Conservation (phyloP, 1,140 invertebrate genomes). For the Papilio polytes region DNA sequence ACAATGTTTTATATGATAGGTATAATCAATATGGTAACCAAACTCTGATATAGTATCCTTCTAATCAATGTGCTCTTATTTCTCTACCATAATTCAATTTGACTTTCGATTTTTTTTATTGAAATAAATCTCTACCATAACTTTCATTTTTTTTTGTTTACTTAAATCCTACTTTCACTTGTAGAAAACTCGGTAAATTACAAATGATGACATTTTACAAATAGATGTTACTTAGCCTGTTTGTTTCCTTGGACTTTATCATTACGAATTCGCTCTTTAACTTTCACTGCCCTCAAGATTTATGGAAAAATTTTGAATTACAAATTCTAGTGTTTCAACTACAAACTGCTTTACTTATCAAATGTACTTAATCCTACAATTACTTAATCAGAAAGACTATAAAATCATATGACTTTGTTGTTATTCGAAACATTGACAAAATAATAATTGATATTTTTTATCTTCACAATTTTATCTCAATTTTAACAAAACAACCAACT, state of each 20-base stretch:
- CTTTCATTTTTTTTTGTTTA: background rate
- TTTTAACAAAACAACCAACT: slow-evolving; percentile 1
- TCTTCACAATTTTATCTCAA: background rate
- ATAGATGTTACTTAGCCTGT: slow-evolving; percentile 3
- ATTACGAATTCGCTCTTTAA: background rate
- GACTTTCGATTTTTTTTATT: too few relatives aligned
- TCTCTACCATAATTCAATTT: background rate
- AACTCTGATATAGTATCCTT: background rate
- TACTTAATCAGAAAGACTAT: background rate
- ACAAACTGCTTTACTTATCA: background rate
- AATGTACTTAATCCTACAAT: background rate
- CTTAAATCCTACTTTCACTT: background rate
- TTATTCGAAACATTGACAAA: background rate
- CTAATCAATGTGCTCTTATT: background rate
- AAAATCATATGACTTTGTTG: background rate
- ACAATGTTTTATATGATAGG: background rate
- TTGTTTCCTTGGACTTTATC: background rate
- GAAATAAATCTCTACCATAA: background rate
- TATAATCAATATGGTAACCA: background rate
- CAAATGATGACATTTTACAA: background rate
- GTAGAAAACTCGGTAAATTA: background rate
- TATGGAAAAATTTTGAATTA: background rate
- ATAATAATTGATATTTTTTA: background rate
- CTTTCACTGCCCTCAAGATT: background rate
- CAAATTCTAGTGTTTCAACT: background rate